Evolutionary conservation across 2,113 vertebrate species (phyloP), one percentile per base, ranked within the genome.

Genomic region (Myotis davidii): DNA sequence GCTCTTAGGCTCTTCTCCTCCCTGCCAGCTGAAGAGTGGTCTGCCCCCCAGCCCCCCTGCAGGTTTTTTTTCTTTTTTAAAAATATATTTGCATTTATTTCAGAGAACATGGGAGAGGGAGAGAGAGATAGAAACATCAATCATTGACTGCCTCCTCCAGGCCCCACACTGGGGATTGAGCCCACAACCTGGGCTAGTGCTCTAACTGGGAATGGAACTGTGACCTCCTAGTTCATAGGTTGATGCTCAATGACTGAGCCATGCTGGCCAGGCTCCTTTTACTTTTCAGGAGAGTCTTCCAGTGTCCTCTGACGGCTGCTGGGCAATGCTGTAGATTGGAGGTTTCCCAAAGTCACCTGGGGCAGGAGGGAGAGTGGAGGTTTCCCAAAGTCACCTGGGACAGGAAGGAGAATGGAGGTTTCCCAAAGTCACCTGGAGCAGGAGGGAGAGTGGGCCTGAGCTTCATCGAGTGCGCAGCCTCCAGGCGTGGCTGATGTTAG

Each of bases 401-500:
- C 56, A 23, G 67, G 34, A 39, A 11, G 9, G 6, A 39, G 37
- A 39, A 39, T 21, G 14, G 11, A 12, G 9, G 1, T n/a, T 52
- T 21, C 23, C 25, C 89, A 72, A 45, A 83, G 27, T 8, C 4
- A 9, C 7, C 45, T 20, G 23, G 29, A 20, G 6, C 56, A 23
- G 67, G 34, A 45, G 73, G 27, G 6, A 16, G 18, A 4, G 17
- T 2, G 5, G 32, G 9, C n/a, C 5, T 21, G 17, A 91, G 42
- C 29, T 50, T 54, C 14, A 8, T 2, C 0, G 0, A 17, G 4
- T 29, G 6, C 2, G 64, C n/a, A 52, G n/a, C 23, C 32, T 73
- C 6, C 14, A 29, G 10, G 29, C 7, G 6, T n/a, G 10, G 21
- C n/a, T 67, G 25, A 21, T 2, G 0, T 7, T 16, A 29, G 20